Base-by-base conservation (phyloP, 2,797 vertebrate genomes). In the Florisuga fusca region DNA sequence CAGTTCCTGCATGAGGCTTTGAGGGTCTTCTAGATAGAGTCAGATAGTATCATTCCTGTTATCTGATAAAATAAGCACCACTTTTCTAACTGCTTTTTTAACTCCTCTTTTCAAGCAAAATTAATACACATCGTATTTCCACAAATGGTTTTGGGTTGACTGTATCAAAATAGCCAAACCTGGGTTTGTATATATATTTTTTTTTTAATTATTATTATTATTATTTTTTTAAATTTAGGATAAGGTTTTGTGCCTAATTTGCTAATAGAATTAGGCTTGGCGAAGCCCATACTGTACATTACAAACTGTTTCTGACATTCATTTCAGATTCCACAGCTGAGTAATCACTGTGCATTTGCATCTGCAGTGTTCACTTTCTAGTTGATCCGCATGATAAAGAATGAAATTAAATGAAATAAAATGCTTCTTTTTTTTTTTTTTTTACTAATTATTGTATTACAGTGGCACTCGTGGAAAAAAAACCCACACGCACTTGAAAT, bases 241-340 rank as follows among this genome's bases (percentile, higher is more conserved):
- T 82, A 90, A 92, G n/a, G 58, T 29, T 90, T 89, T 63, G 33
- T 1, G 16, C 18, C 4, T 33, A 76, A 1, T 71, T 80, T 91
- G 64, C 54, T 67, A 57, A 64, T n/a, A n/a, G 50, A 95, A 80
- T 77, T 68, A 31, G 43, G 46, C 79, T 91, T 79, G 87, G 25
- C 31, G 68, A 83, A 94, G 31, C 34, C 36, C 36, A 50, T 53
- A 33, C 48, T 68, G 66, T 82, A 36, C 18, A 15, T 63, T 71
- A 76, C 2, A 13, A 89, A 69, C 54, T 84, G 59, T 81, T 90
- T 64, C 45, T 87, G 89, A 93, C 69, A 81, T 88, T 91, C 63
- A 83, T 85, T 50, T 92, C 79, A 67, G 43, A 77, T 94, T 92
- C 68, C 76, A 80, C 36, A 62, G 87, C 50, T 85, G 87, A 87